Base-by-base conservation (phyloP, 2,797 vertebrate genomes). In the Parotocinclus haroldoi region DNA sequence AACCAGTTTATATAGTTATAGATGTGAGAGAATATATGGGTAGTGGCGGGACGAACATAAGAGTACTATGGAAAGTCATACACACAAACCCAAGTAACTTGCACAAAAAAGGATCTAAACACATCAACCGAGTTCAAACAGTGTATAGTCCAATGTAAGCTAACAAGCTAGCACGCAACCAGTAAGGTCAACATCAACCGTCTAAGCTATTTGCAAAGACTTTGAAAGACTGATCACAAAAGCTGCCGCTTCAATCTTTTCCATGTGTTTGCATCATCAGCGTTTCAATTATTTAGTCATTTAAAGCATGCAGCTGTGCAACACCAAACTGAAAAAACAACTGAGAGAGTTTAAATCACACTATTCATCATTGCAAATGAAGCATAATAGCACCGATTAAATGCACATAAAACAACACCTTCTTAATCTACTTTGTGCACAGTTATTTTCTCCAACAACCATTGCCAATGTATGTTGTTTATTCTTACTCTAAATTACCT, bases 371-470 rank as follows among this genome's bases (percentile, higher is more conserved):
- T 63, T 58, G 52, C 61, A 79, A 79, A 80, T 78, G 72, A 69
- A 66, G 75, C 80, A 76, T 72, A 71, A 78, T 76, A 64, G 55
- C 60, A 17, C 54, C 67, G 72, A 76, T 81, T 78, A 79, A 80
- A 76, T 46, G 69, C 69, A 58, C 69, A 64, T 76, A 66, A 76
- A 71, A 51, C 51, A 40, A 79, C 62, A 50, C 63, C 57, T 67
- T 69, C 48, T 50, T 58, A 74, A 68, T 12, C 59, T 44, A 57
- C 58, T 77, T 71, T 73, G 62, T 50, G 53, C 69, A 52, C 54
- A 40, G 56, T 64, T 58, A 16, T 59, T 68, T 76, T 55, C 69
- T 57, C 74, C 51, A 58, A 58, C 18, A 81, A 68, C 61, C 42
- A 27, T 17, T 80, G 66, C 80, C 72, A 76, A 56, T 58, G 64